Percentiles rank a stretch among this genome's conserved stretches.
phyloP scores from a whole-genome alignment of 1,140 invertebrate species.

The Tetramorium alpestre region DNA sequence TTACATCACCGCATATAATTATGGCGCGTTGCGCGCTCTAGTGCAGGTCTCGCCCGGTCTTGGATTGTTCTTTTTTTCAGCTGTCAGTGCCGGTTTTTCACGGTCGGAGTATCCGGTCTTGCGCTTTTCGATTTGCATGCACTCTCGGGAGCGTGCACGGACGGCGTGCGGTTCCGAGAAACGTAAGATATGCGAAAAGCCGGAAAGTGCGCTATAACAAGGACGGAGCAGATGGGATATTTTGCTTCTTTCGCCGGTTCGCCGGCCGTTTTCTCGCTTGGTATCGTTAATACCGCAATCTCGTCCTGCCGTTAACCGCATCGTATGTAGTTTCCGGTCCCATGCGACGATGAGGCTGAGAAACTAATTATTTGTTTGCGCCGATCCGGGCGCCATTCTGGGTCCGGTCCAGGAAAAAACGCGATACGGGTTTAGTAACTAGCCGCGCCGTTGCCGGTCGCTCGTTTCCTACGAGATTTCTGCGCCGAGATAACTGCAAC shows the following conservation, averaged over 20 bases:
- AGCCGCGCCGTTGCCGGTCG: neutral
- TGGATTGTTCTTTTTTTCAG: neutral
- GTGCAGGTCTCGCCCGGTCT: conserved; percentile 14
- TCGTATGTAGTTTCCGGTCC: conserved; percentile 18
- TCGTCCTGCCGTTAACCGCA: conserved; percentile 40
- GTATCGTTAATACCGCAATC: conserved; percentile 52
- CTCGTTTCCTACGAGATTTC: conserved; percentile 32
- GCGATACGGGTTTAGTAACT: conserved; percentile 3
- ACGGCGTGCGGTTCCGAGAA: neutral
- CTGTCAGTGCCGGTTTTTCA: neutral
- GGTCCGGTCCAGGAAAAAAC: neutral
- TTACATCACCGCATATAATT: conserved; percentile 19
- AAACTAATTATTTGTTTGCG: conserved; percentile 44
- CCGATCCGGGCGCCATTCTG: neutral
- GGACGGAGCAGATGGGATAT: neutral
- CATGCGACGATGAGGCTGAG: conserved; percentile 19
- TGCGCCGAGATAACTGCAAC: neutral
- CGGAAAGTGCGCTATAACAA: conserved; percentile 1
- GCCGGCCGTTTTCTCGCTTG: neutral
- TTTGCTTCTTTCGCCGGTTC: neutral
- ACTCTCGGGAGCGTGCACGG: neutral
- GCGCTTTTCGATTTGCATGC: conserved; percentile 36
- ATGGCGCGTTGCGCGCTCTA: neutral
- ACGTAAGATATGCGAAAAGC: conserved; percentile 7
- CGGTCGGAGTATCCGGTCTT: conserved; percentile 12